phyloP scores from a whole-genome alignment of 1,140 invertebrate species.

The Popillia japonica region DNA sequence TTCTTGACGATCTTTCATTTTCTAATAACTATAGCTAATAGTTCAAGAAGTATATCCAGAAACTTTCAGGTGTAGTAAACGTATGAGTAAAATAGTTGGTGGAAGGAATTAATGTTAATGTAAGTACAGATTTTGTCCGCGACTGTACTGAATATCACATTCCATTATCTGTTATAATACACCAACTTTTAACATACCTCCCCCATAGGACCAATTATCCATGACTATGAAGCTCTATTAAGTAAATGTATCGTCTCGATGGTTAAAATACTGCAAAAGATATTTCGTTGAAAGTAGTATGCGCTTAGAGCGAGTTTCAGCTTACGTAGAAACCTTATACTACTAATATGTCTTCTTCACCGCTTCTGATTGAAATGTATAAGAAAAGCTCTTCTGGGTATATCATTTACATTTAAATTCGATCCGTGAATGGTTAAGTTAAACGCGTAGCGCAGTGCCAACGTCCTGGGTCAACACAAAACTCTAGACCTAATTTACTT shows the following conservation, averaged over 20 bases:
- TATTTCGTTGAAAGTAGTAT: neutral
- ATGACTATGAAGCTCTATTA: neutral
- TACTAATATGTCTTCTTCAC: neutral
- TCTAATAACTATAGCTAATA: no score
- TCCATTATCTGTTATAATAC: no score
- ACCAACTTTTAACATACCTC: no score
- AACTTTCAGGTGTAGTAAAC: no score
- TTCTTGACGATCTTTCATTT: no score
- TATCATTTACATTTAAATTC: conserved; percentile 30
- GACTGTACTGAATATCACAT: no score
- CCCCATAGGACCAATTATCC: no score
- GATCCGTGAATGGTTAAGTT: neutral
- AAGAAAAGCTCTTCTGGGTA: neutral
- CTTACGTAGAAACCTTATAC: conserved; percentile 2
- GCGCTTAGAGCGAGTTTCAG: neutral
- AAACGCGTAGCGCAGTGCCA: neutral
- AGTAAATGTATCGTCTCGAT: neutral
- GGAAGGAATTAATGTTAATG: no score
- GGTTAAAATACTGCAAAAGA: neutral
- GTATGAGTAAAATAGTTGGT: no score
- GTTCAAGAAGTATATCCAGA: no score
- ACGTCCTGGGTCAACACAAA: neutral
- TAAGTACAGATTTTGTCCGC: no score
- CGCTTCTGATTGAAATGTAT: neutral
- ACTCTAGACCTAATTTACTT: neutral